phyloP scores from a whole-genome alignment of 2,888 invertebrate genomes.

The Sycophila texana region DNA sequence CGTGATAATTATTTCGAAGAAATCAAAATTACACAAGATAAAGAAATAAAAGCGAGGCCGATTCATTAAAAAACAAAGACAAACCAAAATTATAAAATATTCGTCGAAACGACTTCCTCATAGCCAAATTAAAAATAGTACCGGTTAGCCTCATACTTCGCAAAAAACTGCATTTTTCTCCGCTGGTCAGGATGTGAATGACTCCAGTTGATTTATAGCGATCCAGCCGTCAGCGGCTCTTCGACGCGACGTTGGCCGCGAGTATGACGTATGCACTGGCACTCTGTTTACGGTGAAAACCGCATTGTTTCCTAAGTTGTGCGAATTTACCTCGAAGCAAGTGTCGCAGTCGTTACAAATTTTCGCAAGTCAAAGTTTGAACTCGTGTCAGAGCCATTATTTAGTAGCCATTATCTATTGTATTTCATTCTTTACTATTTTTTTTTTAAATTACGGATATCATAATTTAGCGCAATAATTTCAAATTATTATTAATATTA shows the following conservation, averaged over 20 bases:
- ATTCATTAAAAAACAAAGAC: background rate
- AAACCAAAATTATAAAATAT: background rate
- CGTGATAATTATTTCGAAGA: no score
- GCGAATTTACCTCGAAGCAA: background rate
- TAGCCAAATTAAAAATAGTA: no score
- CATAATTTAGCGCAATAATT: no score
- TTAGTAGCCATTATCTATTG: no score
- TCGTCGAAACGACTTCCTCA: no score
- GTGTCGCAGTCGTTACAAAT: conserved; percentile 27
- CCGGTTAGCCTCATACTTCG: no score
- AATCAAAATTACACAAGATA: no score
- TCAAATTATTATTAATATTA: no score
- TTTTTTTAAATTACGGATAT: no score
- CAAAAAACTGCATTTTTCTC: conserved; percentile 11
- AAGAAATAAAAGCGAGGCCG: no score
- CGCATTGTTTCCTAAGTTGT: conserved; percentile 37
- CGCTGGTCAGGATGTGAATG: background rate
- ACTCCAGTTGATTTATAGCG: conserved; percentile 26
- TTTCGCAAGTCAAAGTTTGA: conserved; percentile 17
- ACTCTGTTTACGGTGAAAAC: conserved; percentile 45
- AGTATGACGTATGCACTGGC: conserved; percentile 9
- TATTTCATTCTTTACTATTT: no score
- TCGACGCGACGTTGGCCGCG: background rate
- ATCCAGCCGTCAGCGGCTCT: background rate
- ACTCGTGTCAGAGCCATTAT: background rate